Percentiles rank a stretch among this genome's conserved stretches.
phyloP scores from a whole-genome alignment of 2,888 invertebrate genomes.

The Tetrapedia diversipes region DNA sequence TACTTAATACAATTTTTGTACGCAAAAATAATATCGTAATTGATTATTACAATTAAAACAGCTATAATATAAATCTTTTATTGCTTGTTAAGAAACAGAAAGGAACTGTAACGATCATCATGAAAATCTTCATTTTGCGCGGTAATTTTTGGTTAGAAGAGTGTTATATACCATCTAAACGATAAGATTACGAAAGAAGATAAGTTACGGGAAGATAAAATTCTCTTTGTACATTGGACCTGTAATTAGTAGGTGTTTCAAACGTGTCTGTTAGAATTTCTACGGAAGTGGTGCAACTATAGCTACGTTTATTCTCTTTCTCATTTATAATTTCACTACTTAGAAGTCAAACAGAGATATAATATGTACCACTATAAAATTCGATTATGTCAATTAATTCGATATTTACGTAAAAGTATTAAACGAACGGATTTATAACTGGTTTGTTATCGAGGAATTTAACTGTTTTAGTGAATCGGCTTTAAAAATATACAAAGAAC shows the following conservation, averaged over 20 bases:
- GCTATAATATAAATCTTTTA: no score
- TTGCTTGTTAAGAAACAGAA: not conserved
- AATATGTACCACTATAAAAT: not conserved
- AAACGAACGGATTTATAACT: no score
- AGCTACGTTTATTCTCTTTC: not conserved
- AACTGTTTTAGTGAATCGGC: no score
- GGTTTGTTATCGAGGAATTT: no score
- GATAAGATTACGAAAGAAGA: conserved; percentile 72
- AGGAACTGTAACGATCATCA: conserved; percentile 34
- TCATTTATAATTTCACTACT: not conserved
- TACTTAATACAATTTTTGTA: no score
- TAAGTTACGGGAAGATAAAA: conserved; percentile 66
- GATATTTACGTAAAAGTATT: no score
- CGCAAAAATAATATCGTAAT: no score
- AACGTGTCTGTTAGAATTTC: conserved; percentile 31
- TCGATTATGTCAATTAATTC: no score
- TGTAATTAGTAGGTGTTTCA: conserved; percentile 63
- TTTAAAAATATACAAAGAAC: not conserved
- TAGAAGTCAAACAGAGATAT: not conserved
- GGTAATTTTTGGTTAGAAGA: conserved; percentile 54
- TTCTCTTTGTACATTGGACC: conserved; percentile 68
- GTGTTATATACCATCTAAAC: conserved; percentile 55
- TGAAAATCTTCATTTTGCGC: conserved; percentile 40
- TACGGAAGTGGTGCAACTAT: not conserved
- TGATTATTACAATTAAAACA: no score